Evolutionary conservation across 1,140 invertebrate species (phyloP), one percentile per base, ranked within the genome.

Genomic region (Ostrea edulis): DNA sequence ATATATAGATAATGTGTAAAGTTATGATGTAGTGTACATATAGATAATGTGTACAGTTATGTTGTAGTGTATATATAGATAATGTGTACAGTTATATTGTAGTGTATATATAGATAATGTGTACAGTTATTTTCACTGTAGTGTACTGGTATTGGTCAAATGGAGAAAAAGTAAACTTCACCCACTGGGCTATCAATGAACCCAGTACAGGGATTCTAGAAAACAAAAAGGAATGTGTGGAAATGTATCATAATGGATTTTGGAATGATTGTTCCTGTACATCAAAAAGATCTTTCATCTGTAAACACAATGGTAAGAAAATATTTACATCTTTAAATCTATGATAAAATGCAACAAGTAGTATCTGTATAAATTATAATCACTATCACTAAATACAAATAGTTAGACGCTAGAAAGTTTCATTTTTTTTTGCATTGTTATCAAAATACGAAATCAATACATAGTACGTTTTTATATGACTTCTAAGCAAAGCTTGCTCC

Each of bases 131-230:
- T n/a, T n/a, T n/a, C n/a, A 62, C 14, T 29, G 68, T 22, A 25
- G 68, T 35, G 9, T 77, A 77, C 29, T 77, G 68, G 68, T 77
- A 77, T 25, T 77, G 68, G 68, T 77, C 68, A 8, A 14, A 25
- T 29, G 68, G 68, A 77, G 25, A 77, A 12, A 11, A 77, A 11
- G 68, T 25, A 2, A 77, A 35, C 68, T 77, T 29, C 25, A 77
- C 68, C 5, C 12, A 77, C 29, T 77, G 68, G 68, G 22, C 8
- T 14, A 35, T 29, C 11, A 12, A 29, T 35, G 25, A 77, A 35
- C 68, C 68, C 25, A 77, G 25, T 77, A 25, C 22, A 35, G 29
- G 29, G 5, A 35, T 77, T 5, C 68, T 77, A 29, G 7, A 22
- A 9, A 77, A 35, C 29, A 9, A 17, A 5, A 11, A 77, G 9